Percentiles rank a stretch among this genome's conserved stretches.
These are phyloP conservation scores for Chamaea fasciata DNA, from an alignment of 2,113 vertebrate genomes.

Conservation along the genomic window DNA sequence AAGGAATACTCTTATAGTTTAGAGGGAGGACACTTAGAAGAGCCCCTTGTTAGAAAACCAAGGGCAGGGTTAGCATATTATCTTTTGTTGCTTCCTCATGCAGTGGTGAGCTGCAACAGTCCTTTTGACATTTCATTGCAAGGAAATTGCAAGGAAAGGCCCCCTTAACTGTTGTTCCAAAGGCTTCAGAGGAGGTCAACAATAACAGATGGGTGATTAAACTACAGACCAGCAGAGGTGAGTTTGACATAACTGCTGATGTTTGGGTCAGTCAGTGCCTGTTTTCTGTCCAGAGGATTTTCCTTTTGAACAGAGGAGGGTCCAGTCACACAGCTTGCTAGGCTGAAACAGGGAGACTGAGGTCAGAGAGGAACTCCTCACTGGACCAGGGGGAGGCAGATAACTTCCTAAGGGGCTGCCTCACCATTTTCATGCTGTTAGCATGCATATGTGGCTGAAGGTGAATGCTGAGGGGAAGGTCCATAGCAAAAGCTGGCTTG, in stretches of 20 bases:
- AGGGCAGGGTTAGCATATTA: background rate
- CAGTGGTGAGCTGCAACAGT: background rate
- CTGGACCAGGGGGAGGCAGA: background rate
- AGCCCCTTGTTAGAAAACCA: background rate
- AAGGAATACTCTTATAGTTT: background rate
- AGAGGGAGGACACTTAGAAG: background rate
- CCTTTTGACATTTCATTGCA: background rate
- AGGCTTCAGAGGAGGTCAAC: background rate
- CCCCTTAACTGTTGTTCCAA: background rate
- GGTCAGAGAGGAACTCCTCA: background rate
- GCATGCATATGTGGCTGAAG: accelerated
- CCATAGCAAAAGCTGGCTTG: background rate
- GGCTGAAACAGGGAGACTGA: background rate
- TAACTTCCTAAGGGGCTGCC: background rate
- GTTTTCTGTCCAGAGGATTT: background rate
- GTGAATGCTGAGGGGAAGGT: background rate
- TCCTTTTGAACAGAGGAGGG: background rate
- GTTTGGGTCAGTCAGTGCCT: background rate
- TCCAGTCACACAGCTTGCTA: background rate
- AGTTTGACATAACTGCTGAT: background rate
- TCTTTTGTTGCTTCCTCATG: background rate
- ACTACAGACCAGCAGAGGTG: background rate
- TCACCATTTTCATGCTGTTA: background rate
- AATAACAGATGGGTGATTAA: background rate
- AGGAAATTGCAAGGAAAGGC: background rate